Base-by-base conservation (phyloP, 2,888 invertebrate genomes). In the Lacanobia oleracea region DNA sequence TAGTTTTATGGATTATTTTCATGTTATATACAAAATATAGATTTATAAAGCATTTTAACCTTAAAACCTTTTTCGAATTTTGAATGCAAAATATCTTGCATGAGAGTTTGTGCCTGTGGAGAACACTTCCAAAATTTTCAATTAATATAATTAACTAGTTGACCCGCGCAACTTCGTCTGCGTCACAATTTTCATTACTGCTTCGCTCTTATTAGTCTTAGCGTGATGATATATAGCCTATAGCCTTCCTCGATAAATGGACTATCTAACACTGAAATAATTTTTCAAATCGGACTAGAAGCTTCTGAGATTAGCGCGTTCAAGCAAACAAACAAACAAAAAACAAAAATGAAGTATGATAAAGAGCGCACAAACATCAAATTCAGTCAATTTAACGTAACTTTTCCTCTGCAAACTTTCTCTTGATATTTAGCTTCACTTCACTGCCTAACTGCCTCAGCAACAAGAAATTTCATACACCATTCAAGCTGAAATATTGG, bases 391-490 rank as follows among this genome's bases (percentile, higher is more conserved):
- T 73, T 67, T 73, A 51, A 59, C 59, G 33, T 16, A 67, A 76
- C 71, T 67, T 71, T 75, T 21, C 2, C 50, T 27, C 12, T 48
- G 51, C 43, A 63, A 74, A 68, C 53, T 76, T 74, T 54, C 14
- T 9, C 48, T 59, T 65, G 43, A 72, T 75, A 72, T 82, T 82
- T 68, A 72, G 74, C 72, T 62, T 74, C 75, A 64, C 63, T 23
- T 14, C 33, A 56, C 59, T 45, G n/a, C 40, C 27, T 51, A 78
- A 56, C 64, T 9, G 57, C 21, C 54, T 40, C 51, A 64, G 61
- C 50, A 69, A 68, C 51, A 74, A 66, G 56, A 72, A 53, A 67
- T 70, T 63, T 70, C 72, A 75, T 69, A 54, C 51, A 37, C 68
- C 59, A 68, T 70, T 72, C 67, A 51, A 21, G 56, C 23, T 56